Conservation (phyloP, 2,113 vertebrate genomes). For the Ageneiosus marmoratus region DNA sequence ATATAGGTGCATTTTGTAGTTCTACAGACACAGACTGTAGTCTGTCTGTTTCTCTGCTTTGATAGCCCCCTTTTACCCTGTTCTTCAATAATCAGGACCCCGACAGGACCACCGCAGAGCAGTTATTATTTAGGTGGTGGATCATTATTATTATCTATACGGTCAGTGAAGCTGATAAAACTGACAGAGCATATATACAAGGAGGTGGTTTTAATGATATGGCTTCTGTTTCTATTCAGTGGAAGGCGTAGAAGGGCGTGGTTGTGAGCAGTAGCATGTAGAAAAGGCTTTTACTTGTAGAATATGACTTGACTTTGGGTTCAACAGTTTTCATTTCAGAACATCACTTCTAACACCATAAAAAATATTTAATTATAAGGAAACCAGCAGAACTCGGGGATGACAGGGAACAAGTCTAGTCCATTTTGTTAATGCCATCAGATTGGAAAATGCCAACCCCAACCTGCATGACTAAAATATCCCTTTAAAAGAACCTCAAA, state of each 20-base stretch:
- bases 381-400: background rate
- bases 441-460: no score
- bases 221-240: background rate
- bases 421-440: background rate
- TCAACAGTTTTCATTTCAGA: background rate
- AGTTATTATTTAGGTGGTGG: no score
- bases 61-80: no score
- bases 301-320: background rate
- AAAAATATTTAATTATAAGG: background rate
- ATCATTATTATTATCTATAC: no score
- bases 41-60: no score
- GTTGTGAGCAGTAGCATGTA: background rate
- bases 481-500: background rate
- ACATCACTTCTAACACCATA: background rate
- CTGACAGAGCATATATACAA: no score
- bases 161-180: no score
- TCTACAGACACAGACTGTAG: no score
- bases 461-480: background rate
- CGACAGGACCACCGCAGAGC: no score
- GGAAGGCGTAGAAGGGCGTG: background rate
- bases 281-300: background rate
- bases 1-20: no score
- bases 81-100: no score
- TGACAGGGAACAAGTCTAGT: background rate
- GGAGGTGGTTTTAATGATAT: no score